These are phyloP conservation scores for Otus scops DNA, from an alignment of 2,797 vertebrate genomes.

Conservation along the genomic window DNA sequence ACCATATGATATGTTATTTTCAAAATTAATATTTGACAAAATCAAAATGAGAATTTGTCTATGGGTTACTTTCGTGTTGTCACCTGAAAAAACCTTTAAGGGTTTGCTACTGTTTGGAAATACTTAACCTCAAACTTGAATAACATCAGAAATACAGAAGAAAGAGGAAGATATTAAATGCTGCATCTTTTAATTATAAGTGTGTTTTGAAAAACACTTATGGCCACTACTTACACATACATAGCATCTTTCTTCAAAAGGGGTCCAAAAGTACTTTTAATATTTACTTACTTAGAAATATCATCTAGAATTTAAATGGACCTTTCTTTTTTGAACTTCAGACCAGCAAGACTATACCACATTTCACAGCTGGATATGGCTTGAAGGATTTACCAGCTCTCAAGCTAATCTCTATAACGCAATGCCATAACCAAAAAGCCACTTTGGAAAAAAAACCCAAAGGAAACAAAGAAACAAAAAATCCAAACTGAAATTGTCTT, in stretches of 20 bases:
- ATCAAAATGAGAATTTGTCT: neutral
- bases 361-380: neutral
- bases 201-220: neutral
- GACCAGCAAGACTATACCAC: neutral
- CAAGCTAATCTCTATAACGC: neutral
- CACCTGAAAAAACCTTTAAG: neutral
- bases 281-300: neutral
- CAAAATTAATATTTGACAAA: conserved; percentile 14
- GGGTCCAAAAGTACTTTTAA: neutral
- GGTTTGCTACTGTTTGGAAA: neutral
- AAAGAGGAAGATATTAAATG: neutral
- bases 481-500: neutral
- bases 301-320: neutral
- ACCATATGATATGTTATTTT: conserved; percentile 8
- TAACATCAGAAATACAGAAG: neutral
- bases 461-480: neutral
- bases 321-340: neutral
- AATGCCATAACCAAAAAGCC: neutral
- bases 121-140: neutral
- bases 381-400: neutral
- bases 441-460: neutral
- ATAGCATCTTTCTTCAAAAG: neutral
- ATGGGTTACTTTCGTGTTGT: neutral
- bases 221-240: neutral
- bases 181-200: neutral